Percentiles rank a stretch among this genome's conserved stretches.
Evolutionary conservation across 2,113 vertebrate species (phyloP).

Genomic region (Scytalopus superciliaris): DNA sequence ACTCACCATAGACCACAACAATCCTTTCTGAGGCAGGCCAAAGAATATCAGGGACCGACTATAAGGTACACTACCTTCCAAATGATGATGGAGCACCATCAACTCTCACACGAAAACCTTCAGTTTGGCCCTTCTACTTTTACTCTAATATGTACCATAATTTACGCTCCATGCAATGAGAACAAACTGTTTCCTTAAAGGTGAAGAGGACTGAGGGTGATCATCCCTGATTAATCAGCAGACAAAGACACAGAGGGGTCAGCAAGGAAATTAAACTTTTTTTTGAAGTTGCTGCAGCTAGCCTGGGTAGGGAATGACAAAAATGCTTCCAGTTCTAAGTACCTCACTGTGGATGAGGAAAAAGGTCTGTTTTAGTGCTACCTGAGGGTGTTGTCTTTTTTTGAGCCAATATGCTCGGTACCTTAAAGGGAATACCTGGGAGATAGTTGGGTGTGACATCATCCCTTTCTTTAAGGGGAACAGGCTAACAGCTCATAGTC

Average conservation of each 20-base stretch:
- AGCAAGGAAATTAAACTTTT: background rate
- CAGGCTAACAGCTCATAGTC: background rate
- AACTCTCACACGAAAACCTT: background rate
- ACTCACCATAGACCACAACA: background rate
- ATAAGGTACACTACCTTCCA: background rate
- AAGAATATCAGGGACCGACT: background rate
- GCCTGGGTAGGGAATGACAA: background rate
- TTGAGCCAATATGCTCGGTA: background rate
- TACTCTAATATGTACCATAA: background rate
- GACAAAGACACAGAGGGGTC: background rate
- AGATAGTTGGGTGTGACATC: background rate
- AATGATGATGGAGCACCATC: background rate
- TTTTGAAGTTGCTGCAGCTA: background rate
- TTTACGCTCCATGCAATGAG: background rate
- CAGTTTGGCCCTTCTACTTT: background rate
- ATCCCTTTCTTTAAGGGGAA: background rate
- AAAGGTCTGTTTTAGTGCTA: background rate
- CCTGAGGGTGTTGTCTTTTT: background rate
- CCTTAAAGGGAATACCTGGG: background rate
- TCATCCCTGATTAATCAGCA: background rate
- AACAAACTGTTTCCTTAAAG: background rate
- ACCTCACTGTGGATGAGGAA: background rate
- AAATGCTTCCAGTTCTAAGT: background rate
- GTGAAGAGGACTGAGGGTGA: background rate
- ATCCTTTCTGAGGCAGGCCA: background rate